A percentile compares a stretch with the other conserved stretches of the same genome.
These are phyloP conservation scores for Frankliniella fusca DNA, from an alignment of 2,888 invertebrate genomes.

Conservation along the genomic window DNA sequence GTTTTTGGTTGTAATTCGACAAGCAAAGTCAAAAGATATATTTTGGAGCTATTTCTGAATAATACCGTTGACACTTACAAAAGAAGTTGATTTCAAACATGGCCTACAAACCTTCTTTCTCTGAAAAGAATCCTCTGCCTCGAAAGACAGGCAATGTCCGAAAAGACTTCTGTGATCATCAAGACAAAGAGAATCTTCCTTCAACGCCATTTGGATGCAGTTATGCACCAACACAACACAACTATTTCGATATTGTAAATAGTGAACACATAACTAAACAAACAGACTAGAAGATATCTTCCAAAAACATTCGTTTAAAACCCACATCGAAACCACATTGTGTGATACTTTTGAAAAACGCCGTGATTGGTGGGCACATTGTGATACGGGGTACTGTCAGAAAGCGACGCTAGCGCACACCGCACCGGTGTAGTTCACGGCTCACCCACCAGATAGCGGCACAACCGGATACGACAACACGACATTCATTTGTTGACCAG, in stretches of 20 bases:
- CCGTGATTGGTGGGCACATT: constrained; percentile 11
- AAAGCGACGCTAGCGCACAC: background rate
- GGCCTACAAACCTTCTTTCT: constrained; percentile 26
- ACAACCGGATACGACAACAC: no score
- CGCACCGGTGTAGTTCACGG: background rate
- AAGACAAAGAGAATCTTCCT: background rate
- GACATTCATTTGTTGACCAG: no score
- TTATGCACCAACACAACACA: background rate
- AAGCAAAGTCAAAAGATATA: background rate
- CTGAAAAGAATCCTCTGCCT: constrained; percentile 5
- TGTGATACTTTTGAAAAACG: background rate
- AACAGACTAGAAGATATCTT: background rate
- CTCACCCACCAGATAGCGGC: background rate
- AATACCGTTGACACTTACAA: background rate
- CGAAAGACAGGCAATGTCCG: background rate
- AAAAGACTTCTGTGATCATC: background rate
- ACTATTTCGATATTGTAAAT: background rate
- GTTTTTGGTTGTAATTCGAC: background rate
- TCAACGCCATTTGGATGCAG: constrained; percentile 9
- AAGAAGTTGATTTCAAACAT: background rate
- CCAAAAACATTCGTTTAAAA: background rate
- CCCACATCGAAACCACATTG: constrained; percentile 16
- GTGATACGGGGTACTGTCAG: constrained; percentile 3
- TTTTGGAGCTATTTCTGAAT: background rate
- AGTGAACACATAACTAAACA: background rate